phyloP scores from a whole-genome alignment of 2,113 vertebrate species.

The Arothron firmamentum region DNA sequence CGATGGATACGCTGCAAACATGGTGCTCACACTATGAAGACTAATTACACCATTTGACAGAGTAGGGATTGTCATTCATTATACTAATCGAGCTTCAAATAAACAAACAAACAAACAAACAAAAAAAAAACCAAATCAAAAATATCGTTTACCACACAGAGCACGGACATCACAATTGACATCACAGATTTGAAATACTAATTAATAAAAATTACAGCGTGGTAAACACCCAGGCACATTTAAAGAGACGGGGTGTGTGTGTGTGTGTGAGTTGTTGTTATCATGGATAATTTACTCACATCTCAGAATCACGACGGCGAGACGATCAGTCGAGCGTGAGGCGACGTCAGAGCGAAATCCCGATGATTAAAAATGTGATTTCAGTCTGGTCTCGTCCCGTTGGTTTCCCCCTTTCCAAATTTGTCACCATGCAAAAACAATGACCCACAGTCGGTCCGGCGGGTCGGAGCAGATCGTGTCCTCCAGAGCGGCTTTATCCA shows the following conservation, averaged over 20 bases:
- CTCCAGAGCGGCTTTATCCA: slow-evolving; percentile 59
- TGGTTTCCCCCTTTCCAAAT: not conserved
- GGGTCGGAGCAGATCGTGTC: slow-evolving; percentile 3
- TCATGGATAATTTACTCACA: slow-evolving; percentile 52
- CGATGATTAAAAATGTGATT: not conserved
- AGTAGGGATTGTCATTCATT: not conserved
- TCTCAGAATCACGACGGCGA: slow-evolving; percentile 37
- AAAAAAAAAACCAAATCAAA: no score
- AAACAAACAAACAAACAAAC: not conserved
- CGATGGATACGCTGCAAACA: slow-evolving; percentile 23
- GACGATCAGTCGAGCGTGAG: slow-evolving; percentile 30
- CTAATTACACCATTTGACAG: not conserved
- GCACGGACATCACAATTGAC: not conserved
- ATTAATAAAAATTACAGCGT: not conserved
- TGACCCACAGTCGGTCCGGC: not conserved
- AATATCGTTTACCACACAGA: not conserved
- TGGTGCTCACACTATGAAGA: not conserved
- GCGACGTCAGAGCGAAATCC: slow-evolving; percentile 11
- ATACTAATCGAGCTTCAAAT: not conserved
- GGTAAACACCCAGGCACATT: not conserved
- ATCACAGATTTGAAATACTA: not conserved
- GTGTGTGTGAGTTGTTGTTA: slow-evolving; percentile 11
- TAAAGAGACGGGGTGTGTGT: not conserved
- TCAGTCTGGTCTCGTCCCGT: not conserved
- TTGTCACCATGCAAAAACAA: not conserved